These are phyloP conservation scores for Buteo buteo DNA, from an alignment of 2,113 vertebrate species.

Conservation along the genomic window DNA sequence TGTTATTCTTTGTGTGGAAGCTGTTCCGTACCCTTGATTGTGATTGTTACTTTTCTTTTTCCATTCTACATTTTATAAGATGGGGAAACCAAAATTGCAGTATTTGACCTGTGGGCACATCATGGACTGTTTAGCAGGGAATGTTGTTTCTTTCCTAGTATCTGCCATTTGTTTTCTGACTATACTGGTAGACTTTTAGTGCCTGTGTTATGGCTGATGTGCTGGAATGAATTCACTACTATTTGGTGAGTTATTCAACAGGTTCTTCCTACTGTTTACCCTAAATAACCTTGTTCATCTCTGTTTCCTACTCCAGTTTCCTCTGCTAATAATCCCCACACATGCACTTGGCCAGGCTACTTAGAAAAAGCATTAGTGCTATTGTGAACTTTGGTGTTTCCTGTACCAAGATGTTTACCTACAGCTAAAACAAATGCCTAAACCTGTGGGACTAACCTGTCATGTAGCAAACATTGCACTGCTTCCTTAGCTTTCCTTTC, in stretches of 20 bases:
- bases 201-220: not conserved
- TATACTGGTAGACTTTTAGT: not conserved
- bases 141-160: not conserved
- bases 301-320: not conserved
- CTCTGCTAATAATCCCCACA: not conserved
- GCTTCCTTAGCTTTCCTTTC: not conserved
- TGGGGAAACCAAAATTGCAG: not conserved
- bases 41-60: not conserved
- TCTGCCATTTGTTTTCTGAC: not conserved
- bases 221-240: not conserved
- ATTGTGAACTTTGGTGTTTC: not conserved
- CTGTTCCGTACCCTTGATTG: not conserved
- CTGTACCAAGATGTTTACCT: not conserved
- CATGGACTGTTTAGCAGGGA: not conserved
- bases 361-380: not conserved
- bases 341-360: not conserved
- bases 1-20: not conserved
- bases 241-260: not conserved
- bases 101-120: not conserved
- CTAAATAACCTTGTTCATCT: conserved; percentile 6
- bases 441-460: not conserved
- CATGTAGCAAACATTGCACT: not conserved
- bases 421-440: not conserved
- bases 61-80: not conserved
- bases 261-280: conserved; percentile 1